Conservation (phyloP, 2,797 vertebrate species). For the Schizopygopsis malacanthus region DNA sequence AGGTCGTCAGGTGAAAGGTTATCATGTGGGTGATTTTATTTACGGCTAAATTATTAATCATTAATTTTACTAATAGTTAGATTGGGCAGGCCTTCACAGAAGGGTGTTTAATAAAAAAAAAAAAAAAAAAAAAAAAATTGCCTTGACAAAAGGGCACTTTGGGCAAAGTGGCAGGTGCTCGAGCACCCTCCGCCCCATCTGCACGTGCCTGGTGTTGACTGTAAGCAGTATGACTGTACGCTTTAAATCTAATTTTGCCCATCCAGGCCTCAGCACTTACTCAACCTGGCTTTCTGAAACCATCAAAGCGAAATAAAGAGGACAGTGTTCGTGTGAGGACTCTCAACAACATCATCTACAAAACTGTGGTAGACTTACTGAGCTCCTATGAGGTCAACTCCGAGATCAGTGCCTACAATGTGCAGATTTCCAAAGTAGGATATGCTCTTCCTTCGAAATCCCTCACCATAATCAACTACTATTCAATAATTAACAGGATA, state of each 20-base stretch:
- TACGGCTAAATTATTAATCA: too few relatives aligned
- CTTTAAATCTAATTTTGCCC: background rate
- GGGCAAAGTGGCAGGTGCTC: too few relatives aligned
- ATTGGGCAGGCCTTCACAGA: too few relatives aligned
- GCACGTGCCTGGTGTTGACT: background rate
- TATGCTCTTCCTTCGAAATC: background rate
- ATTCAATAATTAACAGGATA: background rate
- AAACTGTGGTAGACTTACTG: slow-evolving; percentile 76
- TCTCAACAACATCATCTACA: slow-evolving; percentile 77
- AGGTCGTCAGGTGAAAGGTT: too few relatives aligned
- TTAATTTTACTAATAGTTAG: too few relatives aligned
- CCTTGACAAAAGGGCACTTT: too few relatives aligned
- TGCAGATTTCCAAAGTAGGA: slow-evolving; percentile 67
- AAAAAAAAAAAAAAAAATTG: too few relatives aligned
- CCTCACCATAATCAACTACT: background rate
- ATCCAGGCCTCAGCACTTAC: slow-evolving; percentile 54
- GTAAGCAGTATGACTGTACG: background rate
- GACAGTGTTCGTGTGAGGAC: slow-evolving; percentile 73
- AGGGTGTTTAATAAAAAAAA: too few relatives aligned
- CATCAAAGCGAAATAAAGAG: slow-evolving; percentile 65
- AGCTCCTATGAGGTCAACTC: slow-evolving; percentile 76
- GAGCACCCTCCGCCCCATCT: too few relatives aligned
- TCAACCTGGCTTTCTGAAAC: slow-evolving; percentile 57
- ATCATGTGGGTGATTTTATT: too few relatives aligned
- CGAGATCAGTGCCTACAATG: slow-evolving; percentile 66